Conservation (phyloP, 2,797 vertebrate genomes). For the Phalloptychus januarius region DNA sequence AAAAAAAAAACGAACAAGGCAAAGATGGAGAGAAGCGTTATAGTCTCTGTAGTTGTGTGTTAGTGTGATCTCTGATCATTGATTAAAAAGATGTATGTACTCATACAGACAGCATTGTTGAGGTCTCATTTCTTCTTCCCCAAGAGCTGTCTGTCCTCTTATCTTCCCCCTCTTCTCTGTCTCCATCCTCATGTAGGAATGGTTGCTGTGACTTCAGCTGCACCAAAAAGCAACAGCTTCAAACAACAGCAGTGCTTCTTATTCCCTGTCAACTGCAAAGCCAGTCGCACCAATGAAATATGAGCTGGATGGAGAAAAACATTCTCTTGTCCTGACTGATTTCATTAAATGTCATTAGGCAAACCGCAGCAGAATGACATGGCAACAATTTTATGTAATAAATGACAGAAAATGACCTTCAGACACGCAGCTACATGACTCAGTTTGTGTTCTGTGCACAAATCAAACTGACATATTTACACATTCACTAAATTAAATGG, state of each 20-base stretch:
- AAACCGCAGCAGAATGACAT: slow-evolving; percentile 10
- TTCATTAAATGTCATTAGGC: slow-evolving; percentile 7
- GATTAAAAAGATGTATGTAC: slow-evolving; percentile 78
- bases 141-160: slow-evolving; percentile 36
- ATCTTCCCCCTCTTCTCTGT: slow-evolving; percentile 47
- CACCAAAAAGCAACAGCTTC: neutral
- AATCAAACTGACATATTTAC: slow-evolving; percentile 19
- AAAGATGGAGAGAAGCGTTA: slow-evolving; percentile 14
- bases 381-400: neutral
- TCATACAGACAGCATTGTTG: slow-evolving; percentile 60
- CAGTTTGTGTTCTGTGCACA: neutral
- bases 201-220: neutral
- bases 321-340: neutral
- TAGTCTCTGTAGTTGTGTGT: slow-evolving; percentile 50
- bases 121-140: slow-evolving; percentile 33
- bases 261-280: neutral
- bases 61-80: slow-evolving; percentile 71
- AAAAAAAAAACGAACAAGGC: slow-evolving; percentile 7
- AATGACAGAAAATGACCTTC: slow-evolving; percentile 9
- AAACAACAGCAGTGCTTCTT: neutral
- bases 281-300: slow-evolving; percentile 1
- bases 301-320: slow-evolving; percentile 38
- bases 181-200: slow-evolving; percentile 39
- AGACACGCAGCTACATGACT: slow-evolving; percentile 18
- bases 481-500: slow-evolving; percentile 15